phyloP scores from a whole-genome alignment of 2,888 invertebrate genomes.

The Chrysopilus asiliformis region DNA sequence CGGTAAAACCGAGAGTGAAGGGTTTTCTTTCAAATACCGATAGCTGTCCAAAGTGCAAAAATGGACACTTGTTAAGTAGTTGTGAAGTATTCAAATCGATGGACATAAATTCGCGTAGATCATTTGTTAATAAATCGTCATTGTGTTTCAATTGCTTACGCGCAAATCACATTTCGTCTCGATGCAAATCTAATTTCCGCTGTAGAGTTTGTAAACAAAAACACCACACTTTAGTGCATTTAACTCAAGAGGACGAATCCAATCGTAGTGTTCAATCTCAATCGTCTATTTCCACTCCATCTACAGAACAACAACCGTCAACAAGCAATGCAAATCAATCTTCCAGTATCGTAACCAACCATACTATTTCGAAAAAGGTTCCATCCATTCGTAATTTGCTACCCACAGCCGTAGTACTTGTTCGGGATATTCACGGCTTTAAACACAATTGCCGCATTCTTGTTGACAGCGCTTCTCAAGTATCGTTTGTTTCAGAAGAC shows the following conservation, averaged over 20 bases:
- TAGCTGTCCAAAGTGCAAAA: not conserved
- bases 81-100: slow-evolving; percentile 2
- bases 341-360: slow-evolving; percentile 1
- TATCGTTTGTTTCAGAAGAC: not conserved
- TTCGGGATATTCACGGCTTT: not conserved
- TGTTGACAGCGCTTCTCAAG: slow-evolving; percentile 2
- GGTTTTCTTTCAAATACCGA: too few species aligned
- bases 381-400: not conserved
- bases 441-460: not conserved
- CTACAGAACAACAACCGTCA: not conserved
- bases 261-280: too few species aligned
- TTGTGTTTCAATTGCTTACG: slow-evolving; percentile 6
- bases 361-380: not conserved
- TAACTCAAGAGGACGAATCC: too few species aligned
- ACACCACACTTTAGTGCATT: too few species aligned
- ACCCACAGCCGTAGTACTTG: not conserved
- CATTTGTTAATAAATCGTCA: not conserved
- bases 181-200: too few species aligned
- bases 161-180: too few species aligned
- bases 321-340: not conserved
- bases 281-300: too few species aligned
- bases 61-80: not conserved
- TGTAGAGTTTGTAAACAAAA: too few species aligned
- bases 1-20: too few species aligned
- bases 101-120: not conserved